A percentile compares a stretch with the other conserved stretches of the same genome.
Evolutionary conservation across 2,113 vertebrate genomes (phyloP).

Genomic region (Bolborhynchus lineola): DNA sequence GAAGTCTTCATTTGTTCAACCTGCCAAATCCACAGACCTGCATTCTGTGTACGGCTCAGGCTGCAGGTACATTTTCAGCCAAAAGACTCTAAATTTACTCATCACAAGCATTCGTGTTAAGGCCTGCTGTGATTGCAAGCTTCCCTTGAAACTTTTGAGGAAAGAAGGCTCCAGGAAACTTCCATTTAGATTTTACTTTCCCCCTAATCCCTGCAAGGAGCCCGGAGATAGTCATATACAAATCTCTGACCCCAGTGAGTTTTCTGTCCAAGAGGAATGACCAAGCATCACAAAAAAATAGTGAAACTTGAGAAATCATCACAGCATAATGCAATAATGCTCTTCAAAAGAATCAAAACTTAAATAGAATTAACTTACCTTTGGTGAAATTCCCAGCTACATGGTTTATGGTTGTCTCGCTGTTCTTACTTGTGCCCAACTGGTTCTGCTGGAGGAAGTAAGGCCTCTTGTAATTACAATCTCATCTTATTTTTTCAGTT

Average conservation of each 20-base stretch:
- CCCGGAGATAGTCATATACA: rapidly evolving
- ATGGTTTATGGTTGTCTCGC: neutral
- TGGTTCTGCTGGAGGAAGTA: neutral
- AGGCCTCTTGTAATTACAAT: neutral
- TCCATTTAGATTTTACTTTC: neutral
- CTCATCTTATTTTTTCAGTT: neutral
- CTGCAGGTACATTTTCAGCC: neutral
- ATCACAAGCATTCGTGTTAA: neutral
- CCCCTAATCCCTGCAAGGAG: neutral
- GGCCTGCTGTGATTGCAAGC: neutral
- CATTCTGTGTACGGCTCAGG: neutral
- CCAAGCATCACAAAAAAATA: neutral
- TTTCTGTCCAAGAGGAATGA: neutral
- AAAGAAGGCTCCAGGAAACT: neutral
- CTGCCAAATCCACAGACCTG: neutral
- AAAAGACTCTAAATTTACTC: neutral
- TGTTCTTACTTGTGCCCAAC: neutral
- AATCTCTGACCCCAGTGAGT: neutral
- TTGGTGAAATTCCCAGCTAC: neutral
- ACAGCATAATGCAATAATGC: neutral
- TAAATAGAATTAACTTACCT: neutral
- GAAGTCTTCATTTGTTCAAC: neutral
- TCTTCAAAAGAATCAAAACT: neutral
- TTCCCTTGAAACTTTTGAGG: neutral
- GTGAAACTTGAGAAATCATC: neutral